A percentile compares a stretch with the other conserved stretches of the same genome.
Conservation (phyloP, 2,797 vertebrate genomes). For the Cyclopterus lumpus region DNA sequence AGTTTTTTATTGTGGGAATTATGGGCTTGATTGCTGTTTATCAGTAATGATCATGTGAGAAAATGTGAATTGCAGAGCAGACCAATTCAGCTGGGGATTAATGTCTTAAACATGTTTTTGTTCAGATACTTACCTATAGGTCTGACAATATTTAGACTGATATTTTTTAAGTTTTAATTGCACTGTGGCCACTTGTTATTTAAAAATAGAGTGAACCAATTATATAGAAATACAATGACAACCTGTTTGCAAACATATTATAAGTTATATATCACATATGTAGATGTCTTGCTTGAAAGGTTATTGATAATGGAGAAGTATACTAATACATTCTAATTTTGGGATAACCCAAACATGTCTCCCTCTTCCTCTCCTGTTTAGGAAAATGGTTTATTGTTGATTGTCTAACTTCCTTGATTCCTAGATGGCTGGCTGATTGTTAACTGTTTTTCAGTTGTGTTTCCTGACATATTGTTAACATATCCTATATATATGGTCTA, state of each 20-base stretch:
- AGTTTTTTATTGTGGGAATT: constrained; percentile 8
- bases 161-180: not conserved
- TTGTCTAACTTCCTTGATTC: constrained; percentile 51
- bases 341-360: not conserved
- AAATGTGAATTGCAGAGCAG: constrained; percentile 10
- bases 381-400: not conserved
- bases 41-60: not conserved
- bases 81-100: not conserved
- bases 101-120: not conserved
- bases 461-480: not conserved
- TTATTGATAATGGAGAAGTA: not conserved
- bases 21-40: constrained; percentile 17
- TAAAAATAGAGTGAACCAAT: not conserved
- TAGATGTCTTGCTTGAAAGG: not conserved
- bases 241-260: not conserved
- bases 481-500: not conserved
- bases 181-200: not conserved
- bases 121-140: not conserved
- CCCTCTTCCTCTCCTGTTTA: constrained; percentile 17
- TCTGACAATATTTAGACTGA: not conserved
- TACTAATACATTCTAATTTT: not conserved
- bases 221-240: not conserved
- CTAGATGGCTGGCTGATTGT: constrained; percentile 34
- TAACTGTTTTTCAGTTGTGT: not conserved
- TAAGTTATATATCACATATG: not conserved